Evolutionary conservation across 2,888 invertebrate species (phyloP).

Genomic region (Caenorhabditis zanzibari): DNA sequence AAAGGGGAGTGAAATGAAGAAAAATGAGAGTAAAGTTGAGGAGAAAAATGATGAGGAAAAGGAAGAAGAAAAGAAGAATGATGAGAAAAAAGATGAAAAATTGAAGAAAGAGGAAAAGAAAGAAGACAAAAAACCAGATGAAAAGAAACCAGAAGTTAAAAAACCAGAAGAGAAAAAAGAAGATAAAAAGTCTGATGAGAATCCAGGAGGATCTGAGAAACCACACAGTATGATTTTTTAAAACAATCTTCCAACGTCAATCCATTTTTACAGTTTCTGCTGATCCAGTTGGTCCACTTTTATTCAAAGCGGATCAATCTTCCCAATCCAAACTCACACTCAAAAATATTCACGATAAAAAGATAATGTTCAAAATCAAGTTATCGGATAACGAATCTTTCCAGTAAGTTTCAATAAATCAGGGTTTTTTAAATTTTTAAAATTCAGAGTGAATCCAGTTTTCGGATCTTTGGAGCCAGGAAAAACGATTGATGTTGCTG

Average conservation of each 20-base stretch:
- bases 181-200: conserved; percentile 12
- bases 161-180: not conserved
- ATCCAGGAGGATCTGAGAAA: not conserved
- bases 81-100: conserved; percentile 17
- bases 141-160: not conserved
- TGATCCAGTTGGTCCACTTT: conserved; percentile 8
- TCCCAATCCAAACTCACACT: conserved; percentile 29
- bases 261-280: not conserved
- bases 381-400: conserved; percentile 32
- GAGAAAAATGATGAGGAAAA: conserved; percentile 14
- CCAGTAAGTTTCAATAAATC: conserved; percentile 18
- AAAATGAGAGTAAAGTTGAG: not conserved
- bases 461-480: conserved; percentile 50
- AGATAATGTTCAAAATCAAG: conserved; percentile 54
- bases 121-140: conserved; percentile 2
- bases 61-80: not conserved
- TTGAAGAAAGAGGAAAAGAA: too few relatives aligned
- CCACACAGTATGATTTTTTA: conserved; percentile 16
- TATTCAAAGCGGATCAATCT: conserved; percentile 22
- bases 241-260: too few relatives aligned
- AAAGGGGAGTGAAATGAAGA: not conserved
- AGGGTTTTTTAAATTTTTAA: not conserved
- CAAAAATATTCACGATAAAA: conserved; percentile 41
- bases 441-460: conserved; percentile 47
- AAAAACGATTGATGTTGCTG: conserved; percentile 31